Evolutionary conservation across 2,113 vertebrate species (phyloP).

Genomic region (Stegostoma tigrinum): DNA sequence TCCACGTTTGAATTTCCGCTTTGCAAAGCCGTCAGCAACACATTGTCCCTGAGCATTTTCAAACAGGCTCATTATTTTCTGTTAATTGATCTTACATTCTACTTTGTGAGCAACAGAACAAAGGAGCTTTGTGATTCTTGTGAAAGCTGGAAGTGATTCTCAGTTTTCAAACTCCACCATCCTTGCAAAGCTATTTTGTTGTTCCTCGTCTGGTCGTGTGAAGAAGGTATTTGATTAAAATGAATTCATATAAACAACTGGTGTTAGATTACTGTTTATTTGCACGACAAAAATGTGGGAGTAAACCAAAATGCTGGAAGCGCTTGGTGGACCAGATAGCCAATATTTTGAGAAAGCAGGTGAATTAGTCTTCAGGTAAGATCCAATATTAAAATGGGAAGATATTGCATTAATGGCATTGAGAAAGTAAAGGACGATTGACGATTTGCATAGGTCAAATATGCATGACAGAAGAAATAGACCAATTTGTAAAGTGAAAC

Average conservation of each 20-base stretch:
- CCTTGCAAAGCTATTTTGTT: neutral
- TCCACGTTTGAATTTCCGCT: neutral
- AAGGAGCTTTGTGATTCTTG: neutral
- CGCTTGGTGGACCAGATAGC: neutral
- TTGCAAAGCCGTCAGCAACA: neutral
- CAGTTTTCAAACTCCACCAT: neutral
- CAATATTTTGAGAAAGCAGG: neutral
- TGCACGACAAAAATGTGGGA: neutral
- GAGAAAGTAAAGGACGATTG: neutral
- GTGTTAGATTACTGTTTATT: neutral
- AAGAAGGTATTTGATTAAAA: neutral
- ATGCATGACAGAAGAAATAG: neutral
- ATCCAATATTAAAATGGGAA: neutral
- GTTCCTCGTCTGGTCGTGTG: neutral
- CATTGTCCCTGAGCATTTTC: neutral
- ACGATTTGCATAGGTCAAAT: neutral
- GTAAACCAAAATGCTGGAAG: neutral
- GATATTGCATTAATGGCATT: neutral
- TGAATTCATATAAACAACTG: neutral
- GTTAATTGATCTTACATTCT: neutral
- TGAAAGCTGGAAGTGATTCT: neutral
- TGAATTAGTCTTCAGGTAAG: neutral
- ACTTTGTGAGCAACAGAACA: neutral
- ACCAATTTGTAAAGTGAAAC: neutral
- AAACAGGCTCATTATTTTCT: neutral